Percentiles rank a stretch among this genome's conserved stretches.
phyloP scores from a whole-genome alignment of 2,888 invertebrate genomes.

The Pyrgus malvae region DNA sequence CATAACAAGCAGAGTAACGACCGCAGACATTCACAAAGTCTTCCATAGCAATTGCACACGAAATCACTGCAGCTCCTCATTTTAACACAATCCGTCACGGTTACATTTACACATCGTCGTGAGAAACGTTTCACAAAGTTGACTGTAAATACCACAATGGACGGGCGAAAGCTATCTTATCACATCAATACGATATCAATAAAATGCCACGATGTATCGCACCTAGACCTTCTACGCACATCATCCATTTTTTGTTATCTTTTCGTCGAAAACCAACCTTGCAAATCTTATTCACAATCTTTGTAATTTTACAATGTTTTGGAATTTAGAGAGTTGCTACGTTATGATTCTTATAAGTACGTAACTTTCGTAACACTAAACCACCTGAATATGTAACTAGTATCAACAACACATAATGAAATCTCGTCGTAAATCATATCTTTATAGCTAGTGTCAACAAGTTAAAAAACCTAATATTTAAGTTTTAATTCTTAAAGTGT shows the following conservation, averaged over 20 bases:
- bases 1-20: constrained; percentile 44
- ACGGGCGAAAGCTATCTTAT: constrained; percentile 66
- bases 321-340: too few relatives aligned
- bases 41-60: constrained; percentile 46
- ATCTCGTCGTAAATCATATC: too few relatives aligned
- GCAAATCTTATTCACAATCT: neutral
- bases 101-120: constrained; percentile 12
- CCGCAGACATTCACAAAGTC: constrained; percentile 45
- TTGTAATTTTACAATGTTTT: too few relatives aligned
- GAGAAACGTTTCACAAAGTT: constrained; percentile 39
- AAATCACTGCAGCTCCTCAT: constrained; percentile 50
- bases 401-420: too few relatives aligned
- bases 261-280: constrained; percentile 11
- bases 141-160: constrained; percentile 51
- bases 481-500: too few relatives aligned
- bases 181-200: constrained; percentile 67
- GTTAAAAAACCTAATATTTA: too few relatives aligned
- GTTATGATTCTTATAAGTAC: too few relatives aligned
- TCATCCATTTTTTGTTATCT: constrained; percentile 23
- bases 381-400: too few relatives aligned
- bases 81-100: constrained; percentile 35
- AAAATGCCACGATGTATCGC: constrained; percentile 38
- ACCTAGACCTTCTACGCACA: constrained; percentile 40
- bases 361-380: too few relatives aligned
- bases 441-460: too few relatives aligned